Evolutionary conservation across 1,140 invertebrate species (phyloP).

Genomic region (Plutomurus gul): DNA sequence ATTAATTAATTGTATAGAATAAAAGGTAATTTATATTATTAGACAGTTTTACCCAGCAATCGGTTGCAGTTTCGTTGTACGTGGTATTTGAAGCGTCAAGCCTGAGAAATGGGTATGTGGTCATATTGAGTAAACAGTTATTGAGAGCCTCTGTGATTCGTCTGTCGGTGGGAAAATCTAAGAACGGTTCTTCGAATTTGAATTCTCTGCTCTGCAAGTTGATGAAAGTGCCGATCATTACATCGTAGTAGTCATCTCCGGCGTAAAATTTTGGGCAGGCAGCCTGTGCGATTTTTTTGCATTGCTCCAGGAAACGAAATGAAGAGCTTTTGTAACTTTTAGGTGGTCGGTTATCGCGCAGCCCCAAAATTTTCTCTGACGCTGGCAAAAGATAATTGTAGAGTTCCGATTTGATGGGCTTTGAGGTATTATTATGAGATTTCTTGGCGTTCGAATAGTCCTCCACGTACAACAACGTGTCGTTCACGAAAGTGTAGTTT

Average conservation of each 20-base stretch:
- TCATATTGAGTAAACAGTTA: neutral
- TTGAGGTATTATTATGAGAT: neutral
- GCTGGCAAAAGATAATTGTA: neutral
- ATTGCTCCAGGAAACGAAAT: neutral
- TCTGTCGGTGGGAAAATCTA: neutral
- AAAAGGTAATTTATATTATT: no score
- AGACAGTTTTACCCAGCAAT: neutral
- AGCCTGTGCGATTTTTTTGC: neutral
- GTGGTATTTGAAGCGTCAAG: neutral
- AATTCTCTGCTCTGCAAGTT: neutral
- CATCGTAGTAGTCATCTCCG: neutral
- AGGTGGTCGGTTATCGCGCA: neutral
- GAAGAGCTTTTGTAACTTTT: neutral
- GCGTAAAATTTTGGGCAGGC: neutral
- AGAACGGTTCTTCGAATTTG: neutral
- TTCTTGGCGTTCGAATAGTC: neutral
- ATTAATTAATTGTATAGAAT: neutral
- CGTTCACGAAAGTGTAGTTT: neutral
- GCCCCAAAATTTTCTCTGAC: neutral
- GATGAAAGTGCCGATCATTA: neutral
- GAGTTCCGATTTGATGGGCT: neutral
- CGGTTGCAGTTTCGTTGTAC: neutral
- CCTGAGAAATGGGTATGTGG: neutral
- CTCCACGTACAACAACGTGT: neutral
- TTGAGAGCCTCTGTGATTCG: neutral